These are phyloP conservation scores for cattle (Bos taurus) DNA, from an alignment of 2,113 vertebrate genomes.

Conservation along the genomic window DNA sequence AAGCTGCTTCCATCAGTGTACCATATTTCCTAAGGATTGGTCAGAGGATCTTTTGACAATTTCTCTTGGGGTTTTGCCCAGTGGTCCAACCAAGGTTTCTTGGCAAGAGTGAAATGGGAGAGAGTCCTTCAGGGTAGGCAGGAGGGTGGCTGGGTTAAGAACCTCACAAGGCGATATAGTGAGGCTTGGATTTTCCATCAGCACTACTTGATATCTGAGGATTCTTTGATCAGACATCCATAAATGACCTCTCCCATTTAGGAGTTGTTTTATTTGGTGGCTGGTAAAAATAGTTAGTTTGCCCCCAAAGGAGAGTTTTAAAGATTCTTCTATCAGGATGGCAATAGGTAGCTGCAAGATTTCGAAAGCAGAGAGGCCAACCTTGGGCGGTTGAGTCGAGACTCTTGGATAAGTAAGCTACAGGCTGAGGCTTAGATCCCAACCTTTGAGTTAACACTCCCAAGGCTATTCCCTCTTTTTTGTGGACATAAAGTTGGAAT, in stretches of 20 bases:
- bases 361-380: neutral
- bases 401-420: neutral
- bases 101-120: neutral
- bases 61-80: neutral
- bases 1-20: neutral
- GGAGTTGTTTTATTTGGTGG: neutral
- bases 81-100: neutral
- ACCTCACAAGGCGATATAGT: neutral
- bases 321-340: neutral
- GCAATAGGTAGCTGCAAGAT: neutral
- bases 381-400: rapidly evolving
- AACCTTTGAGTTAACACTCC: neutral
- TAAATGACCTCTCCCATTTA: neutral
- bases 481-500: neutral
- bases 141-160: neutral
- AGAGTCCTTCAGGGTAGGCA: neutral
- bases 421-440: neutral
- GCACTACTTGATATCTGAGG: neutral
- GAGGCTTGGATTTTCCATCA: neutral
- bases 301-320: neutral
- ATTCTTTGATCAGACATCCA: neutral
- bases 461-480: neutral
- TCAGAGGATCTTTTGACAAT: neutral
- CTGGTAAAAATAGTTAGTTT: neutral
- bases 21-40: neutral